Conservation (phyloP, 2,888 invertebrate genomes). For the Aleiodes testaceus region DNA sequence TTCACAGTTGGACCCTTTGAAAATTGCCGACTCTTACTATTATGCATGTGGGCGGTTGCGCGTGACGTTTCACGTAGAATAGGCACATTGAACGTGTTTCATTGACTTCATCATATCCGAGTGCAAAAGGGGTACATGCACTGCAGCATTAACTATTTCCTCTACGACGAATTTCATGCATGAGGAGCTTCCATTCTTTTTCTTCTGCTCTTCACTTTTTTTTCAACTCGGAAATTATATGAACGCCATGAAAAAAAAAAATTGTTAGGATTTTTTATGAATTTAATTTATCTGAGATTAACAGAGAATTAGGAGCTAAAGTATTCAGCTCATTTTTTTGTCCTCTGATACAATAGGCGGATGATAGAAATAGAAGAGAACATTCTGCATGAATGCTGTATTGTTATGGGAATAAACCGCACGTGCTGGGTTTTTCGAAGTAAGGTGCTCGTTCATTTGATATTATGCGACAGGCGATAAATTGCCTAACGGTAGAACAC, state of each 20-base stretch:
- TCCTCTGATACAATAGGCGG: no score
- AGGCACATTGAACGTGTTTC: slow-evolving; percentile 28
- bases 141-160: slow-evolving; percentile 22
- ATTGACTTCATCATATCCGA: slow-evolving; percentile 25
- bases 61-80: slow-evolving; percentile 26
- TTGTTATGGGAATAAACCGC: neutral
- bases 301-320: no score
- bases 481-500: slow-evolving; percentile 55
- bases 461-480: slow-evolving; percentile 52
- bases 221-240: slow-evolving; percentile 12
- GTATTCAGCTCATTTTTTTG: no score
- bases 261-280: neutral
- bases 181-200: slow-evolving; percentile 10
- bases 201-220: neutral
- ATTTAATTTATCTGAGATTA: slow-evolving; percentile 3
- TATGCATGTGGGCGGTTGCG: slow-evolving; percentile 15
- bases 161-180: slow-evolving; percentile 10
- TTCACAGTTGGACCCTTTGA: slow-evolving; percentile 45
- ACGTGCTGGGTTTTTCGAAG: slow-evolving; percentile 13
- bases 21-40: neutral
- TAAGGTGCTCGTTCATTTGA: slow-evolving; percentile 8
- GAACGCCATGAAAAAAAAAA: slow-evolving; percentile 1
- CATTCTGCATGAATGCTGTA: neutral
- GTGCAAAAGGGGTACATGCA: slow-evolving; percentile 22
- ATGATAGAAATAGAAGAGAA: no score